Base-by-base conservation (phyloP, 2,113 vertebrate genomes). In the Glaucomys volans region DNA sequence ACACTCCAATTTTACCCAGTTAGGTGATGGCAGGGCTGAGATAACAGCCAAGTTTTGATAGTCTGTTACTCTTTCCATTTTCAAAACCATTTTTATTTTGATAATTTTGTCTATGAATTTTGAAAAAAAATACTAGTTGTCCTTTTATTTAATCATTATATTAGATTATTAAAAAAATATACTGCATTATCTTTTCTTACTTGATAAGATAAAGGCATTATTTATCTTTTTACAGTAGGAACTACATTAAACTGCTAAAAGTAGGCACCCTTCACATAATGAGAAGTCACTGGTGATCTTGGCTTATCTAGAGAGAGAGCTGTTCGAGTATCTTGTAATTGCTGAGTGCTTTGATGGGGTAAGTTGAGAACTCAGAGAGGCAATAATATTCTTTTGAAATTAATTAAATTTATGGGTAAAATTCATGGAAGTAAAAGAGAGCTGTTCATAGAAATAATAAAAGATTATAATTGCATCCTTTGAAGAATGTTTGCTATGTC, bases 81-180 rank as follows among this genome's bases (percentile, higher is more conserved):
- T 42, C 24, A 57, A 92, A 95, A 74, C 16, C 0, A 76, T 28
- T 81, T 85, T 9, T 85, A 44, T 72, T 92, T 87, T 82, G 7
- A 67, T 66, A 42, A 18, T 81, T 81, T 35, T 67, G 18, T 52
- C 52, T 94, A 35, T 71, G 66, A 11, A 50, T 88, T 88, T 11
- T 18, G 83, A 50, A 88, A 81, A 54, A 5, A 95, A 2, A 50
- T 40, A 80, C 86, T 75, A 47, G 72, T 72, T 42, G 42, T 40
- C 9, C 22, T 92, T 3, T 74, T 59, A 71, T 50, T 42, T 69
- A 82, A 44, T 75, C 7, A 74, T 28, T 62, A 30, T 35, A 66
- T 80, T 76, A 64, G 66, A 66, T 85, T 76, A 76, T 32, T 91
- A 24, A 94, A 87, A 88, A 94, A 91, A 59, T n/a, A 20, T 10